These are phyloP conservation scores for Balearica regulorum DNA, from an alignment of 2,797 vertebrate species.

Conservation along the genomic window DNA sequence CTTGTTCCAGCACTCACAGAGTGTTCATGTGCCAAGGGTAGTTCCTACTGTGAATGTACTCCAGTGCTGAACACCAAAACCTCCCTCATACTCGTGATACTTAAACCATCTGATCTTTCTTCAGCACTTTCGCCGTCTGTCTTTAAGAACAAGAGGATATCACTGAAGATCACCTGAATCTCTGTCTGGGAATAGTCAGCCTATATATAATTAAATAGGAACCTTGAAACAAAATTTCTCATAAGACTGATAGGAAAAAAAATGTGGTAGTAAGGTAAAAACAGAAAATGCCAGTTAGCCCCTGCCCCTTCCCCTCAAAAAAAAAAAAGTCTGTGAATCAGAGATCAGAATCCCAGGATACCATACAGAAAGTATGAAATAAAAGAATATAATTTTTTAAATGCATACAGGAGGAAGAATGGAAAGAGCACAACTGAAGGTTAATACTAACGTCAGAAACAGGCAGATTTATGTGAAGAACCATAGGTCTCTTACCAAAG, in stretches of 20 bases:
- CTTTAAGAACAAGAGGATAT: not conserved
- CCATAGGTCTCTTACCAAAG: not conserved
- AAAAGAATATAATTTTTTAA: not conserved
- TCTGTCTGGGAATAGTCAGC: not conserved
- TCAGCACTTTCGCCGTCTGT: not conserved
- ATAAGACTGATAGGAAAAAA: fast-evolving
- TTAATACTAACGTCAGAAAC: not conserved
- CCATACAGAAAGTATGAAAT: not conserved
- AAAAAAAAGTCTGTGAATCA: not conserved
- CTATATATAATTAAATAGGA: not conserved
- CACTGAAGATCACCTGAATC: not conserved
- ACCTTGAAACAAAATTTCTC: not conserved
- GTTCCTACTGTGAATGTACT: not conserved
- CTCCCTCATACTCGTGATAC: not conserved
- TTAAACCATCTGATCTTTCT: not conserved
- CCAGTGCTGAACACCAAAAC: not conserved
- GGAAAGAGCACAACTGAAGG: not conserved
- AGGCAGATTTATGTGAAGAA: not conserved
- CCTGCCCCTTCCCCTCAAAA: fast-evolving
- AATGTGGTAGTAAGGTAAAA: not conserved
- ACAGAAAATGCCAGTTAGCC: not conserved
- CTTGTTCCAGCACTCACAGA: not conserved
- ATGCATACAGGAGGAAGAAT: not conserved
- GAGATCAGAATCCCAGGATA: not conserved
- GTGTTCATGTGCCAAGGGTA: not conserved